Conservation (phyloP, 2,888 invertebrate species). For the Erebia palarica region DNA sequence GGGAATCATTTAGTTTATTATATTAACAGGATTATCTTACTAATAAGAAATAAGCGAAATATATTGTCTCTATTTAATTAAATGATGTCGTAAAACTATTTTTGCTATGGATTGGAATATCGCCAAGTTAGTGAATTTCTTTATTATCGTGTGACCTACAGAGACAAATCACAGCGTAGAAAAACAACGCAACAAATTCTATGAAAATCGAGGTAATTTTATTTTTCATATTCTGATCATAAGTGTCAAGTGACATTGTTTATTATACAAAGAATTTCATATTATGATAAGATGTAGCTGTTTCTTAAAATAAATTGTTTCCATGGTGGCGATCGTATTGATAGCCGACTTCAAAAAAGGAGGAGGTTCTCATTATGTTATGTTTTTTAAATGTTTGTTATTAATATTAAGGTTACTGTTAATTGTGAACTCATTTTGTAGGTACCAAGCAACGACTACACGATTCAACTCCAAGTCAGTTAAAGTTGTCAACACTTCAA, state of each 20-base stretch:
- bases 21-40: background rate
- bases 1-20: background rate
- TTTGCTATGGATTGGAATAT: conserved; percentile 11
- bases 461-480: too few species aligned
- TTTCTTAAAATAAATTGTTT: background rate
- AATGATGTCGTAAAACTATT: conserved; percentile 14
- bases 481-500: too few species aligned
- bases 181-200: conserved; percentile 13
- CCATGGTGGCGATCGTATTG: background rate
- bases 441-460: too few species aligned
- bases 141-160: conserved; percentile 5
- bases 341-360: background rate
- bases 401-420: too few species aligned
- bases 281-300: too few species aligned
- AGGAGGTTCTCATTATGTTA: too few species aligned
- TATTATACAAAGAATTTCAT: too few species aligned
- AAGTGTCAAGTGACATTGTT: background rate
- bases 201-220: background rate
- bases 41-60: background rate
- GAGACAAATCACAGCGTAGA: conserved; percentile 8
- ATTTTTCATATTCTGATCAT: background rate
- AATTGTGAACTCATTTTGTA: too few species aligned
- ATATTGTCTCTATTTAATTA: conserved; percentile 1
- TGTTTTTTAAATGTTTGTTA: background rate
- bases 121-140: conserved; percentile 14